These are phyloP conservation scores for Athene noctua DNA, from an alignment of 2,113 vertebrate genomes.

Conservation along the genomic window DNA sequence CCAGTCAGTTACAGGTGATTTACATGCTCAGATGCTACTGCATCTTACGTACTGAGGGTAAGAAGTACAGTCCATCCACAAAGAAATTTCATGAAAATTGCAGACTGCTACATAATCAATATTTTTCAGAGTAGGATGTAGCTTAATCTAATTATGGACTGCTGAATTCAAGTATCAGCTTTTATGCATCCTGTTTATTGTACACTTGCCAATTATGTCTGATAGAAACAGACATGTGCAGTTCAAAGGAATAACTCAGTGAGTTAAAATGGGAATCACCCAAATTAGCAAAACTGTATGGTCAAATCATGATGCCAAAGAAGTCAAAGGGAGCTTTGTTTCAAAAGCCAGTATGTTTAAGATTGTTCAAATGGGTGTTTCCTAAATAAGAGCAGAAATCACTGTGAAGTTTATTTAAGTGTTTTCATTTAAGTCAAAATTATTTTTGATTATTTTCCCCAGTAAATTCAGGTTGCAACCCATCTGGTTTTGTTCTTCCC, in stretches of 20 bases:
- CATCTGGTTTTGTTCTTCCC: not conserved
- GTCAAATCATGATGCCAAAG: not conserved
- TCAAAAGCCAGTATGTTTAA: not conserved
- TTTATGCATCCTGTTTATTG: conserved; percentile 58
- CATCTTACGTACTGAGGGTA: not conserved
- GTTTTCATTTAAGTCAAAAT: not conserved
- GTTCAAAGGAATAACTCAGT: conserved; percentile 23
- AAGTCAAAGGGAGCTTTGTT: conserved; percentile 23
- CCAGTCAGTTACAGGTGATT: not conserved
- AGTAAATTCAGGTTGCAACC: not conserved
- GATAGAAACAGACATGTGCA: conserved; percentile 5
- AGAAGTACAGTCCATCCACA: not conserved
- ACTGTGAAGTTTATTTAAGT: not conserved
- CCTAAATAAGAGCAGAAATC: not conserved
- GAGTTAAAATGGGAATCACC: not conserved
- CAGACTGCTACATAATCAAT: not conserved
- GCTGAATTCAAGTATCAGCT: conserved; percentile 26
- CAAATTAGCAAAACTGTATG: not conserved
- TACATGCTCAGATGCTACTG: not conserved
- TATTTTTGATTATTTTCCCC: not conserved
- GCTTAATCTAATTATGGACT: conserved; percentile 22
- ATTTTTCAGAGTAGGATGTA: conserved; percentile 6
- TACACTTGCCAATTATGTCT: conserved; percentile 34
- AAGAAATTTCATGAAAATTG: conserved; percentile 31
- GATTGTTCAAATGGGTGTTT: not conserved